Evolutionary conservation across 2,797 vertebrate species (phyloP).

Genomic region (Cetoscarus ocellatus): DNA sequence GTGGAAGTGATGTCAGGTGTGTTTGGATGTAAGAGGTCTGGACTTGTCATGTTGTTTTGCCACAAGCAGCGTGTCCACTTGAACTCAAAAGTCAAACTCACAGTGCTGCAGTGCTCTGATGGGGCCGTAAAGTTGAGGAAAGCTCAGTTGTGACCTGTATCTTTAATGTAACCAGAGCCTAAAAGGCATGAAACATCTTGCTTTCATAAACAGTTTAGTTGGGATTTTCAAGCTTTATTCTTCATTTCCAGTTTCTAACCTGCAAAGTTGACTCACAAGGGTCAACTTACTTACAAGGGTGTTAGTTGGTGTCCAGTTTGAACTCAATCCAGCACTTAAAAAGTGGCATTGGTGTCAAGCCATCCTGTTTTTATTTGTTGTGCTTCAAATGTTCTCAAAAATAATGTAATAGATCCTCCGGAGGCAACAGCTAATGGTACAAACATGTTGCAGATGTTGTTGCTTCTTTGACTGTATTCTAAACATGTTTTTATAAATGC

Average conservation of each 20-base stretch:
- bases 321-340: too few relatives aligned
- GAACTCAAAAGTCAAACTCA: conserved; percentile 14
- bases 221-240: neutral
- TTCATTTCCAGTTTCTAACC: too few relatives aligned
- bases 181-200: conserved; percentile 21
- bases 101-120: conserved; percentile 3
- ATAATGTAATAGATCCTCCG: too few relatives aligned
- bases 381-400: too few relatives aligned
- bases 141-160: conserved; percentile 7
- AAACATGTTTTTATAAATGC: conserved; percentile 42
- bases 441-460: too few relatives aligned
- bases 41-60: conserved; percentile 3
- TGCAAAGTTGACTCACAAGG: too few relatives aligned
- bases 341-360: too few relatives aligned
- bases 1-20: conserved; percentile 18
- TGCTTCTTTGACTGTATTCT: conserved; percentile 21
- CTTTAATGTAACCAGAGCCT: neutral
- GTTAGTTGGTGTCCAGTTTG: too few relatives aligned
- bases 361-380: too few relatives aligned
- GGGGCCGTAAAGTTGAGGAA: neutral
- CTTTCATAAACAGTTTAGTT: conserved; percentile 8
- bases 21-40: neutral
- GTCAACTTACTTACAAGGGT: too few relatives aligned
- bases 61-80: conserved; percentile 9
- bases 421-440: too few relatives aligned